These are phyloP conservation scores for Aplocera efformata DNA, from an alignment of 2,888 invertebrate genomes.

Conservation along the genomic window DNA sequence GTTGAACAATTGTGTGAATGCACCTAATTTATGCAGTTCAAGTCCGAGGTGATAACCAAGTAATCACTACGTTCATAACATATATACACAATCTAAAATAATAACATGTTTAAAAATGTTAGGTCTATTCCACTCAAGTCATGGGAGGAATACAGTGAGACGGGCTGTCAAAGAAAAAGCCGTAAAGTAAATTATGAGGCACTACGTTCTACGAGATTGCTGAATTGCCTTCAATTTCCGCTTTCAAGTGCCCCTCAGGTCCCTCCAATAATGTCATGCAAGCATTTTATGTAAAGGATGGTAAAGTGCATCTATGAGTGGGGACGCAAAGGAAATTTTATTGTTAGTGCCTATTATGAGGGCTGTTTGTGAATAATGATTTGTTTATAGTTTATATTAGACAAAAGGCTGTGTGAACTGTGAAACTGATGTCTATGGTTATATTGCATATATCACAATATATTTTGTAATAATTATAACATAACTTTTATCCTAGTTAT, in stretches of 20 bases:
- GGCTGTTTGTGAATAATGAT: conserved; percentile 20
- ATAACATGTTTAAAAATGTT: too few relatives aligned
- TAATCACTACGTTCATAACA: too few relatives aligned
- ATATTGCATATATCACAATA: too few relatives aligned
- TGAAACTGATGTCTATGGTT: too few relatives aligned
- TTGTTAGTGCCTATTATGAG: conserved; percentile 24
- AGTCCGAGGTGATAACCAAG: too few relatives aligned
- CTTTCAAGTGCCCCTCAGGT: conserved; percentile 37
- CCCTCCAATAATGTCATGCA: conserved; percentile 41
- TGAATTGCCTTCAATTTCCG: conserved; percentile 56
- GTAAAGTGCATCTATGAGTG: conserved; percentile 34
- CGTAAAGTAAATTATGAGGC: conserved; percentile 45
- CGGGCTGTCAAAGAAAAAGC: conserved; percentile 38
- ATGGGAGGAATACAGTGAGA: conserved; percentile 23
- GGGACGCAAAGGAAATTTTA: conserved; percentile 25
- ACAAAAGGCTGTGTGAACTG: not conserved
- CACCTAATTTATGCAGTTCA: too few relatives aligned
- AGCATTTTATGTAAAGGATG: conserved; percentile 29
- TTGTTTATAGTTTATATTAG: conserved; percentile 11
- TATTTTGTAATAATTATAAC: too few relatives aligned
- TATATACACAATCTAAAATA: too few relatives aligned
- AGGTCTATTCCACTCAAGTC: conserved; percentile 9
- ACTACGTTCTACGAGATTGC: conserved; percentile 42
- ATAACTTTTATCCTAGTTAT: too few relatives aligned
- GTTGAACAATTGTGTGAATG: too few relatives aligned